Evolutionary conservation across 2,113 vertebrate species (phyloP).

Genomic region (Puma concolor): DNA sequence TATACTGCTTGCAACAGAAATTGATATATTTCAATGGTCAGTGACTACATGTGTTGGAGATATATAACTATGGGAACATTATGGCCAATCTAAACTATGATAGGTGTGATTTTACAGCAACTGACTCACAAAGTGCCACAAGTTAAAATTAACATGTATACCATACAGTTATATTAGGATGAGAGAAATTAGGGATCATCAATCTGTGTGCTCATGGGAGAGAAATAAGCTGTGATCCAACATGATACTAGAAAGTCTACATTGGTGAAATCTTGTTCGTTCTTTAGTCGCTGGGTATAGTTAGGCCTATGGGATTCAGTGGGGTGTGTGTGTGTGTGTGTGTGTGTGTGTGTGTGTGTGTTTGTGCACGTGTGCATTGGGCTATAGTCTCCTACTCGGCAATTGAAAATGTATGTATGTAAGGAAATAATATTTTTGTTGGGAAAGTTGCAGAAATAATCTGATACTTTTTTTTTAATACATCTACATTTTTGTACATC

Average conservation of each 20-base stretch:
- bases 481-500: not conserved
- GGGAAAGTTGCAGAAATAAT: not conserved
- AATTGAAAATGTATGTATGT: not conserved
- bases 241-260: not conserved
- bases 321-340: not conserved
- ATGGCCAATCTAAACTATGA: not conserved
- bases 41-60: not conserved
- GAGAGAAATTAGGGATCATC: not conserved
- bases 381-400: not conserved
- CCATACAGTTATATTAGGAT: not conserved
- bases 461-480: not conserved
- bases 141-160: not conserved
- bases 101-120: not conserved
- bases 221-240: not conserved
- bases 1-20: not conserved
- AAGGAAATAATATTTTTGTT: not conserved
- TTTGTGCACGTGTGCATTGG: not conserved
- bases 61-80: not conserved
- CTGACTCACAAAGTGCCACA: not conserved
- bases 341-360: not conserved
- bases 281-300: not conserved
- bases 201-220: not conserved
- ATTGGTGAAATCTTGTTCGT: not conserved
- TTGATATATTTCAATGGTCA: not conserved
- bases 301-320: not conserved